Evolutionary conservation across 2,113 vertebrate species (phyloP).

Genomic region (Onychostoma macrolepis): DNA sequence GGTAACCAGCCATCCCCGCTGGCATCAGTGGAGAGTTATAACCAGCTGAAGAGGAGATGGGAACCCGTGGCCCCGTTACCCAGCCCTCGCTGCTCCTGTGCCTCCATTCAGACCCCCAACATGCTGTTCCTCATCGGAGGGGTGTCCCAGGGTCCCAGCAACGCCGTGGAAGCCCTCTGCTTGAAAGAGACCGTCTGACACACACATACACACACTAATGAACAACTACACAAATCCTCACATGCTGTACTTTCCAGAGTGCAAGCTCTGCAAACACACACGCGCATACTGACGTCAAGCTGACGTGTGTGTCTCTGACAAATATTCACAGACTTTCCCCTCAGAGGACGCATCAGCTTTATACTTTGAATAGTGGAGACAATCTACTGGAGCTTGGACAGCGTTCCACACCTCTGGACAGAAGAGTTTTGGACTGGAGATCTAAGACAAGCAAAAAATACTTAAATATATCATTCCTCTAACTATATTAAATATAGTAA

Average conservation of each 20-base stretch:
- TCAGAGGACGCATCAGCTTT: conserved; percentile 18
- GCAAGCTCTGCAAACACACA: conserved; percentile 36
- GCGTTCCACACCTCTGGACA: conserved; percentile 14
- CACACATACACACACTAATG: background rate
- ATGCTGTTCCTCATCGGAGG: conserved; percentile 91
- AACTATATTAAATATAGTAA: conserved; percentile 10
- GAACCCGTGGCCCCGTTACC: conserved; percentile 87
- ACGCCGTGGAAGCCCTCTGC: conserved; percentile 90
- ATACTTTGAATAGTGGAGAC: conserved; percentile 45
- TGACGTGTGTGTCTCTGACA: conserved; percentile 5
- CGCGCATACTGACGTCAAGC: background rate
- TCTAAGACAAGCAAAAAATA: conserved; percentile 56
- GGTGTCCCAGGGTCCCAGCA: conserved; percentile 92
- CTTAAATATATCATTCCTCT: conserved; percentile 8
- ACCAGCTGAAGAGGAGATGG: conserved; percentile 87
- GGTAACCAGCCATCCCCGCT: conserved; percentile 93
- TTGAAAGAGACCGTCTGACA: conserved; percentile 85
- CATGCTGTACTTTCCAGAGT: conserved; percentile 41
- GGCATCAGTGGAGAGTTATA: conserved; percentile 90
- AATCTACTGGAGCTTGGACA: conserved; percentile 50
- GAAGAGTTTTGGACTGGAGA: conserved; percentile 37
- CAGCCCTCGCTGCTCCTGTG: conserved; percentile 90
- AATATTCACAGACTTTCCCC: background rate
- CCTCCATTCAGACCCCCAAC: conserved; percentile 77
- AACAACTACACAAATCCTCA: conserved; percentile 35